Percentiles rank a stretch among this genome's conserved stretches.
These are phyloP conservation scores for Aegithalos caudatus DNA, from an alignment of 2,113 vertebrate genomes.

Conservation along the genomic window DNA sequence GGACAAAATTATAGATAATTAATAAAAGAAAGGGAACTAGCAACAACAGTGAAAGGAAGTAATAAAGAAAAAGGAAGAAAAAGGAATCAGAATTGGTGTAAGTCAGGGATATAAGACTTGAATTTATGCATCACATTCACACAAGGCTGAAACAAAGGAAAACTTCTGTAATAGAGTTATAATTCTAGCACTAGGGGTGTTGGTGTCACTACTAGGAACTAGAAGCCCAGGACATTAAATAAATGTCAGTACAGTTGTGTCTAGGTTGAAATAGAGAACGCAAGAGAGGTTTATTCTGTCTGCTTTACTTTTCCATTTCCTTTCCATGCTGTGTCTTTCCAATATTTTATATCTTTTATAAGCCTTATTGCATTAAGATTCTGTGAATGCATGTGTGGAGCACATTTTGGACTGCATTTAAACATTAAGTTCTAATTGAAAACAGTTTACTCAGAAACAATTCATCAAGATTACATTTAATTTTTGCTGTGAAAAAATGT, in stretches of 20 bases:
- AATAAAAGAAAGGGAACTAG: not conserved
- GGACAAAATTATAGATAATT: not conserved
- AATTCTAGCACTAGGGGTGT: not conserved
- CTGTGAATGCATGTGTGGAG: constrained; percentile 10
- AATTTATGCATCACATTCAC: not conserved
- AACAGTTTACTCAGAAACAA: constrained; percentile 2
- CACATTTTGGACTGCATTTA: not conserved
- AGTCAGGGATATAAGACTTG: not conserved
- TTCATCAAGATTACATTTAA: not conserved
- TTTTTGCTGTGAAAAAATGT: not conserved
- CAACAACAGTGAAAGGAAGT: not conserved
- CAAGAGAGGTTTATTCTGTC: not conserved
- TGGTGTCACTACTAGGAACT: not conserved
- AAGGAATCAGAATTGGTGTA: not conserved
- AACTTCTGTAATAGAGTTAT: not conserved
- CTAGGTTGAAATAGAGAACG: not conserved
- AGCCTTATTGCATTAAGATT: not conserved
- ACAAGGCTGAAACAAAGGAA: not conserved
- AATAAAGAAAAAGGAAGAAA: not conserved
- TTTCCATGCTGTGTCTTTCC: constrained; percentile 7
- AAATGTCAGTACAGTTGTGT: not conserved
- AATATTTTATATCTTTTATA: constrained; percentile 3
- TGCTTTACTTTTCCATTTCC: constrained; percentile 37
- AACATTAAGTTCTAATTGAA: constrained; percentile 1
- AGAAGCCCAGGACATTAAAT: not conserved